These are phyloP conservation scores for Kradibia gibbosae DNA, from an alignment of 1,140 invertebrate species.

Conservation along the genomic window DNA sequence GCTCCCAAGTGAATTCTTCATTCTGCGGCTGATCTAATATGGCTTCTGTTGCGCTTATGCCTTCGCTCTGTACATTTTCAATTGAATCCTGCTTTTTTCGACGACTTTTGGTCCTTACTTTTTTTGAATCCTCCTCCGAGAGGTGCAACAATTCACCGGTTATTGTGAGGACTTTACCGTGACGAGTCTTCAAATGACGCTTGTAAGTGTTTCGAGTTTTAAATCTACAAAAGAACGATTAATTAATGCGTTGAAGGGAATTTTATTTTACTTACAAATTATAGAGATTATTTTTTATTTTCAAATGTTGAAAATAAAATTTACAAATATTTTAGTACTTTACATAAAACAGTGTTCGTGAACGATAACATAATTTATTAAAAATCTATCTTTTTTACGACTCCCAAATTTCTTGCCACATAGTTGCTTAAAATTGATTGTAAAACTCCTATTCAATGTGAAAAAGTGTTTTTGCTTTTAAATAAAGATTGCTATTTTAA, in stretches of 20 bases:
- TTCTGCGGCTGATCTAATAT: conserved; percentile 53
- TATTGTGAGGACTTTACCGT: conserved; percentile 77
- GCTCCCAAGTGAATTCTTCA: conserved; percentile 47
- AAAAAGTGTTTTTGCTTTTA: too few species aligned
- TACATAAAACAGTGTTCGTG: too few species aligned
- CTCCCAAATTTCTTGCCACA: too few species aligned
- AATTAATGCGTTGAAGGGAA: conserved; percentile 14
- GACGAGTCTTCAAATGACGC: conserved; percentile 76
- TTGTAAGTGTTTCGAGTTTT: conserved; percentile 80
- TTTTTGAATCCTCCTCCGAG: conserved; percentile 75
- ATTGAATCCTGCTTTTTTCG: conserved; percentile 57
- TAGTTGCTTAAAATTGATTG: too few species aligned
- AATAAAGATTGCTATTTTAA: too few species aligned
- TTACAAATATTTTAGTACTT: too few species aligned
- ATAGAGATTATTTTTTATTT: too few species aligned
- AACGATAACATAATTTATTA: too few species aligned
- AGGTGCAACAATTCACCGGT: conserved; percentile 74
- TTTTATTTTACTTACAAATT: too few species aligned
- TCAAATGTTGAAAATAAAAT: too few species aligned
- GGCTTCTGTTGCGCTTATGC: conserved; percentile 55
- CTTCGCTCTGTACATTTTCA: conserved; percentile 50
- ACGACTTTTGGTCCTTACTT: conserved; percentile 71
- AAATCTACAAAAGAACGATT: conserved; percentile 68
- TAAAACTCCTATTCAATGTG: too few species aligned
- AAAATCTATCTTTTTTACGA: too few species aligned